phyloP scores from a whole-genome alignment of 1,140 invertebrate genomes.

The Brachystomella parvula region DNA sequence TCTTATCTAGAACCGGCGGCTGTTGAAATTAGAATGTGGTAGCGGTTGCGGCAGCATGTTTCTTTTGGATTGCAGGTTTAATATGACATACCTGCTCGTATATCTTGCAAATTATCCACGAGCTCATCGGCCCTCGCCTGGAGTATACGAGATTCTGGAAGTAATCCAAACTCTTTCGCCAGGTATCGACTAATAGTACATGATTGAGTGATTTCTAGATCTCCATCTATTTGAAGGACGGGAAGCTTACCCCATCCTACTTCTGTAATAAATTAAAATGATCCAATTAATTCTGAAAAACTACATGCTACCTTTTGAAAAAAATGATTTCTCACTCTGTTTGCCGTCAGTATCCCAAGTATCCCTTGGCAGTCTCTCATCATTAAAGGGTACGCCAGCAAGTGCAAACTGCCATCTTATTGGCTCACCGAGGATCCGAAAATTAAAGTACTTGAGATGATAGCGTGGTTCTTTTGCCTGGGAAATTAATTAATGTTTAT shows the following conservation, averaged over 20 bases:
- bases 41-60: too few relatives aligned
- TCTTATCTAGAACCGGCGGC: too few relatives aligned
- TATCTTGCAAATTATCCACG: neutral
- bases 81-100: neutral
- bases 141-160: neutral
- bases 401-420: conserved; percentile 53
- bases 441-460: conserved; percentile 16
- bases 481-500: too few relatives aligned
- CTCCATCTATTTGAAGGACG: neutral
- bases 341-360: conserved; percentile 29
- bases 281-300: too few relatives aligned
- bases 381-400: conserved; percentile 51
- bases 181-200: conserved; percentile 5
- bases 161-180: conserved; percentile 1
- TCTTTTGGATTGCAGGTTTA: too few relatives aligned
- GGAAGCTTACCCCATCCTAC: neutral
- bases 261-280: neutral
- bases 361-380: conserved; percentile 47
- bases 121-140: neutral
- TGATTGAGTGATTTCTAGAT: neutral
- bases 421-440: conserved; percentile 46
- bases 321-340: neutral
- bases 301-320: too few relatives aligned
- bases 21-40: too few relatives aligned
- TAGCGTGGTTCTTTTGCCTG: too few relatives aligned